phyloP scores from a whole-genome alignment of 2,888 invertebrate species.

The Andrena dorsata region DNA sequence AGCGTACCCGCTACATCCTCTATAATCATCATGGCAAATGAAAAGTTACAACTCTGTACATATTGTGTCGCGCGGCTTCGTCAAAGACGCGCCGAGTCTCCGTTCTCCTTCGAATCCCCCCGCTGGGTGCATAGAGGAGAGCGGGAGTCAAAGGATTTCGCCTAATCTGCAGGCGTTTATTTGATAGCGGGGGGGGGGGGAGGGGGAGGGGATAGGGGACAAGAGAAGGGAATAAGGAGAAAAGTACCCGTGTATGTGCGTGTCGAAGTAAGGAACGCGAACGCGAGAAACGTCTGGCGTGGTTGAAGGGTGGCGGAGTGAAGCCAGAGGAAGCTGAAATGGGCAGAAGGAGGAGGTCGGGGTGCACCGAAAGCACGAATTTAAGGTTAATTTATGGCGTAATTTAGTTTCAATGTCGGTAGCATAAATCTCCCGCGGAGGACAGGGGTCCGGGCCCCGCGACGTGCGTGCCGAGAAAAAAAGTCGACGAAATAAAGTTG shows the following conservation, averaged over 20 bases:
- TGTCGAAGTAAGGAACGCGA: background rate
- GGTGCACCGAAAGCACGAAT: constrained; percentile 65
- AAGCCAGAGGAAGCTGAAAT: constrained; percentile 9
- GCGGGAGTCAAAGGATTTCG: too few relatives aligned
- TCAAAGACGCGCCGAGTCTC: background rate
- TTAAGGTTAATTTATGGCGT: constrained; percentile 75
- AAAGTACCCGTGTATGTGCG: background rate
- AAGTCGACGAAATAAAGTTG: constrained; percentile 63
- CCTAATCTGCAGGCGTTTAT: too few relatives aligned
- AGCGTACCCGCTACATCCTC: background rate
- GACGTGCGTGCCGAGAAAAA: constrained; percentile 59
- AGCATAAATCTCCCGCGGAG: constrained; percentile 71
- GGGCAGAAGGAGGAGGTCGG: constrained; percentile 22
- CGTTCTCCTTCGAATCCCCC: too few relatives aligned
- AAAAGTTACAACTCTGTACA: background rate
- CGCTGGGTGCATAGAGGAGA: too few relatives aligned
- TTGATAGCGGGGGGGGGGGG: too few relatives aligned
- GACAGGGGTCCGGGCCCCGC: constrained; percentile 62
- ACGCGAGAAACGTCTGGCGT: constrained; percentile 7
- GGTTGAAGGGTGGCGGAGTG: constrained; percentile 24
- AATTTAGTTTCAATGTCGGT: constrained; percentile 76
- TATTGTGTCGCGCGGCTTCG: background rate
- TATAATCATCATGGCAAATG: constrained; percentile 22
- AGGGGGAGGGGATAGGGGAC: background rate
- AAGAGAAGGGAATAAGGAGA: background rate